phyloP scores from a whole-genome alignment of 2,888 invertebrate species.

The Aplocera efformata region DNA sequence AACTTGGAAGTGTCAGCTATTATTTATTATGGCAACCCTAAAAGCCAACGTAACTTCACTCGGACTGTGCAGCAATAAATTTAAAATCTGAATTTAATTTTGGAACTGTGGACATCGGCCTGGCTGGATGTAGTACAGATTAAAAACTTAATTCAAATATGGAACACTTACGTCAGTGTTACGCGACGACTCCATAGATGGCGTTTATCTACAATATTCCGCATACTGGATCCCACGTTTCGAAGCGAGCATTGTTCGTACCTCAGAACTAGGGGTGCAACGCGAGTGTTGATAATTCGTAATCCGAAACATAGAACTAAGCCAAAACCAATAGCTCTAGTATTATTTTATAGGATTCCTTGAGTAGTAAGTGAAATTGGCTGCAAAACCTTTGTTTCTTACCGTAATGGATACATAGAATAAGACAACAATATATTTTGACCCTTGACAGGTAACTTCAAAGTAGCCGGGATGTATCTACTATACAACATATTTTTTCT shows the following conservation, averaged over 20 bases:
- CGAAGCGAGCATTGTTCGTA: constrained; percentile 27
- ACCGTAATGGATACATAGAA: too few species aligned
- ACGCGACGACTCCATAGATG: constrained; percentile 23
- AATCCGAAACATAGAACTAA: neutral
- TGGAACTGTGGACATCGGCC: too few species aligned
- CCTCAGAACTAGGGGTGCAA: constrained; percentile 40
- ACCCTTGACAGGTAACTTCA: too few species aligned
- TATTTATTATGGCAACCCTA: neutral
- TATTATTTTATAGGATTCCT: too few species aligned
- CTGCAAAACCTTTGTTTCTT: too few species aligned
- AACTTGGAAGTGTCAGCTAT: too few species aligned
- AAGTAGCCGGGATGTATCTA: too few species aligned
- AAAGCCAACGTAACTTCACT: neutral
- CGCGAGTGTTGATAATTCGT: constrained; percentile 10
- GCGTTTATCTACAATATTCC: constrained; percentile 28
- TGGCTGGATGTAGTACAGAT: too few species aligned
- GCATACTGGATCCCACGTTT: constrained; percentile 27
- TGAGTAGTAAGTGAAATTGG: too few species aligned
- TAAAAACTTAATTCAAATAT: constrained; percentile 16
- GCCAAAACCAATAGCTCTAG: too few species aligned
- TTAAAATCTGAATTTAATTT: constrained; percentile 1
- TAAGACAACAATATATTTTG: too few species aligned
- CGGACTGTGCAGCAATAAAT: constrained; percentile 4
- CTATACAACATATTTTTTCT: too few species aligned
- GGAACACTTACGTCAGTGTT: constrained; percentile 28